Evolutionary conservation across 2,113 vertebrate genomes (phyloP), one percentile per base, ranked within the genome.

Genomic region (Procavia capensis): DNA sequence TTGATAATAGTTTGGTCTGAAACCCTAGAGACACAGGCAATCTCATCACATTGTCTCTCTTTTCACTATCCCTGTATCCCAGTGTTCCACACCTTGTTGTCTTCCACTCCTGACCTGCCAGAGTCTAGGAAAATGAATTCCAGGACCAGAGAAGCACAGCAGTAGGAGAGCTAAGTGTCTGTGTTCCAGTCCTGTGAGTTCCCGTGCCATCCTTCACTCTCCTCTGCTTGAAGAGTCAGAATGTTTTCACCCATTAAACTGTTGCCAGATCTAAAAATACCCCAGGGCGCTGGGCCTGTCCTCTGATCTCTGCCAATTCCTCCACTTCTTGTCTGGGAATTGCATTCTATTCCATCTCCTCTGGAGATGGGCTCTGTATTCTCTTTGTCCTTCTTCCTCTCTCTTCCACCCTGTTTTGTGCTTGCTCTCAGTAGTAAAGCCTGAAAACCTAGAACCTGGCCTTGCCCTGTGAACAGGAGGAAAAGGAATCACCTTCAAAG

Each of bases 1-100:
- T 97, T 96, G 96, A 98, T 98, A 96, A 97, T 87, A 93, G 96
- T 96, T 97, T 97, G 96, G 95, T 95, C 95, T 95, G 98, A 94
- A 95, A 63, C 93, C 97, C 97, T 76, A 87, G 96, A 93, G 97
- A 97, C 88, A 63, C 43, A 13, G 1, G 61, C 50, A 13, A 63
- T 54, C 87, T 45, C 45, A 24, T 24, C 50, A 25, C 36, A 41
- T 64, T 64, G 34, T 47, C 74, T 91, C 79, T 87, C 47, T 72
- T 64, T 68, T 64, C 41, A 81, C 43, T 22, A 19, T 4, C 19
- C 34, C 1, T 27, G 13, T 19, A 20, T 70, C 43, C 66, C 63
- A 19, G 27, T 59, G 2, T 70, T 34, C 24, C 66, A n/a, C 3
- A 4, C 85, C 85, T 27, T 3, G 5, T 25, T 76, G 47, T 50